phyloP scores from a whole-genome alignment of 2,888 invertebrate species.

The Cylindroiulus punctatus region DNA sequence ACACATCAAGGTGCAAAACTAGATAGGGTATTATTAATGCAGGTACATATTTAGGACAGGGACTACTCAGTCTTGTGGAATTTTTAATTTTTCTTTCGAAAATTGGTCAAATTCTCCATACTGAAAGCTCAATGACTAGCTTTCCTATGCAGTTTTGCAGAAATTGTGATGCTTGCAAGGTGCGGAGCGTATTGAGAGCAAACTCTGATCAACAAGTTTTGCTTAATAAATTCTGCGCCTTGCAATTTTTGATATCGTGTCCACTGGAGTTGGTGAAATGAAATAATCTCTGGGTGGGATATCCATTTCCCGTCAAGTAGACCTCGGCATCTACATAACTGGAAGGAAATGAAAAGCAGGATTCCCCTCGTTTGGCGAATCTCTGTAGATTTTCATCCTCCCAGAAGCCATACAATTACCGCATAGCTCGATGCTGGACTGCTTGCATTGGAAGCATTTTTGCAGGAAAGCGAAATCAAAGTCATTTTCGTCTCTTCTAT shows the following conservation, averaged over 20 bases:
- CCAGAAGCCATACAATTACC: slow-evolving; percentile 27
- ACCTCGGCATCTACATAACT: background rate
- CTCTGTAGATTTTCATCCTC: background rate
- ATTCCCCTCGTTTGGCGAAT: slow-evolving; percentile 33
- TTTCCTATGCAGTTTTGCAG: no score
- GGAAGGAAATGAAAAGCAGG: slow-evolving; percentile 36
- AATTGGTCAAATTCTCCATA: no score
- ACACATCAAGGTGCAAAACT: no score
- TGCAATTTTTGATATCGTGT: background rate
- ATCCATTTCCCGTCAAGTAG: background rate
- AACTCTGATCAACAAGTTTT: no score
- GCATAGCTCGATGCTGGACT: background rate
- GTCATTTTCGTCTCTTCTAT: slow-evolving; percentile 40
- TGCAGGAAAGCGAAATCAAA: slow-evolving; percentile 29
- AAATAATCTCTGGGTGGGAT: background rate
- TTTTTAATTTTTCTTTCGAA: no score
- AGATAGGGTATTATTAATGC: no score
- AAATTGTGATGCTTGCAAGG: no score
- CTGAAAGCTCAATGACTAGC: no score
- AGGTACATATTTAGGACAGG: no score
- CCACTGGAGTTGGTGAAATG: background rate
- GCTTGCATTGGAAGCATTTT: background rate
- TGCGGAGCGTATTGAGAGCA: no score
- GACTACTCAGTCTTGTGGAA: no score
- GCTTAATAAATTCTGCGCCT: background rate